Conservation (phyloP, 2,113 vertebrate species). For the Nycticorax nycticorax region DNA sequence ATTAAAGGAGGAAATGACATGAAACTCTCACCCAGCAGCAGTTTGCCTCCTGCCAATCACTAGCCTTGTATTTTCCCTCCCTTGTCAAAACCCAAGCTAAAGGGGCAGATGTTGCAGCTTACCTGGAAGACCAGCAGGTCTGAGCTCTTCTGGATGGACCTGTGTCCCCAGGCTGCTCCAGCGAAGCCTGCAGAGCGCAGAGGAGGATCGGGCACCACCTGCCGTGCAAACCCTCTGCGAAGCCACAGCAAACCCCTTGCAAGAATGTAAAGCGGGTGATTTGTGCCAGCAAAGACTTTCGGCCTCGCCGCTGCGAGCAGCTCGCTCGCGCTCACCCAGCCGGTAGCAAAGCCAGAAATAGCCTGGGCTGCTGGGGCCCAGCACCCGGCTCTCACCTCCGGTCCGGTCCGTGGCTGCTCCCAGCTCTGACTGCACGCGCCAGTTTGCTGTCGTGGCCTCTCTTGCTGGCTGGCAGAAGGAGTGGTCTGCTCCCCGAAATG, state of each 20-base stretch:
- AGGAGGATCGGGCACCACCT: background rate
- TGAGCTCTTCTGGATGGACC: background rate
- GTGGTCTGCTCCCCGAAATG: background rate
- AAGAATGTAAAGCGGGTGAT: background rate
- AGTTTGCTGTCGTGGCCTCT: background rate
- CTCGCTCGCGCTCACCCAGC: background rate
- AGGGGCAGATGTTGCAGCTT: background rate
- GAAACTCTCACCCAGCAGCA: background rate
- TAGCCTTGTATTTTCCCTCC: background rate
- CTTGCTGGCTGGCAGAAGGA: background rate
- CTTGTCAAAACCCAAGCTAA: background rate
- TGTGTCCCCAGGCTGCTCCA: background rate
- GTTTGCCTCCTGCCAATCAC: background rate
- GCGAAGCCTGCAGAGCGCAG: background rate
- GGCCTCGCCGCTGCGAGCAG: background rate
- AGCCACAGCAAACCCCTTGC: background rate
- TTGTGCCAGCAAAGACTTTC: background rate
- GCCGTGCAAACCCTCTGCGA: background rate
- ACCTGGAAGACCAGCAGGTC: background rate
- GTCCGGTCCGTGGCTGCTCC: fast-evolving
- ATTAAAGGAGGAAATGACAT: slow-evolving; percentile 59
- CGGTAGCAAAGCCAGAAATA: background rate
- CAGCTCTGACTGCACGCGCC: background rate
- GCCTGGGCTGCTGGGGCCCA: background rate
- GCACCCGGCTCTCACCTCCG: background rate